Conservation (phyloP, 2,888 invertebrate genomes). For the Malacosoma neustria region DNA sequence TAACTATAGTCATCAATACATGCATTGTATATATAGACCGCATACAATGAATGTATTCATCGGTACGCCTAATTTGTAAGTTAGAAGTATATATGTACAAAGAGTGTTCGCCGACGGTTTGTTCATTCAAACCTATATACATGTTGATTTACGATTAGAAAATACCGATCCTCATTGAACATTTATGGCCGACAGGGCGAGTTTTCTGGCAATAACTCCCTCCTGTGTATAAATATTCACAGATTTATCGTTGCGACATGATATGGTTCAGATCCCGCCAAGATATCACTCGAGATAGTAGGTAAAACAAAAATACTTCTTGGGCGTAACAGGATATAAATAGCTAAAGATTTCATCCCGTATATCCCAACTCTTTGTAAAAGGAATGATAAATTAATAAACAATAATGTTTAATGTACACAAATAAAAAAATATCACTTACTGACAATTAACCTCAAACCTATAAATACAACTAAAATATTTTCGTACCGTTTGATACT, state of each 20-base stretch:
- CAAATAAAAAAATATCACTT: too few species aligned
- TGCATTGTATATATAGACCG: too few species aligned
- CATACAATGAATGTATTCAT: constrained; percentile 41
- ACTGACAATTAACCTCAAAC: too few species aligned
- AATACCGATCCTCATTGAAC: constrained; percentile 28
- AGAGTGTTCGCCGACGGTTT: constrained; percentile 28
- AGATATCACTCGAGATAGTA: constrained; percentile 7
- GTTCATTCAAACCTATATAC: constrained; percentile 31
- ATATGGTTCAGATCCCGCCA: constrained; percentile 20
- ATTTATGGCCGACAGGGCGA: constrained; percentile 23
- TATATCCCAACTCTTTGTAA: too few species aligned
- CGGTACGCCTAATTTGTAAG: constrained; percentile 45
- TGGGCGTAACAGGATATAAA: too few species aligned
- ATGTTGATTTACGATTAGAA: constrained; percentile 36
- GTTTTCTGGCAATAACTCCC: constrained; percentile 31
- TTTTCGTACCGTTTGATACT: too few species aligned
- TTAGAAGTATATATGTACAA: constrained; percentile 37
- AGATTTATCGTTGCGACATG: constrained; percentile 29
- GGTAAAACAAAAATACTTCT: too few species aligned
- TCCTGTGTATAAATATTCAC: constrained; percentile 26
- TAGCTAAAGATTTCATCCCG: too few species aligned
- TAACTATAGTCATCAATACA: too few species aligned
- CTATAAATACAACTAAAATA: too few species aligned
- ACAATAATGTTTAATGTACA: not conserved
- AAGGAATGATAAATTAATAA: too few species aligned